Base-by-base conservation (phyloP, 1,140 invertebrate genomes). In the Saccostrea echinata region DNA sequence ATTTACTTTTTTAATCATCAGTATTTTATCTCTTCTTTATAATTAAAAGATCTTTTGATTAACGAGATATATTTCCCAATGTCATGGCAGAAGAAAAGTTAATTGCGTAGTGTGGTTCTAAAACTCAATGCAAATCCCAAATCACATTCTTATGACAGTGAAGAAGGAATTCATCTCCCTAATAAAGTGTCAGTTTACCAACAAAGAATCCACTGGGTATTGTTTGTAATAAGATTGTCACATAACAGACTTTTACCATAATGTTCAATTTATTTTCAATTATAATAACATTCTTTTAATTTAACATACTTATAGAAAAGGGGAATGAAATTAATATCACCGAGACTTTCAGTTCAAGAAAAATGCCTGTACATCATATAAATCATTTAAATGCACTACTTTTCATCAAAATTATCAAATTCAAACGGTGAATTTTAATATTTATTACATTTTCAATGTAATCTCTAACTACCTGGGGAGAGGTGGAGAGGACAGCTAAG, bases 221-320 rank as follows among this genome's bases (percentile, higher is more conserved):
- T 76, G 24, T 27, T 76, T 76, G 27, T 76, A 76, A 76, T 76
- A 76, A 76, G 27, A 76, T 64, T 76, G 68, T 76, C 68, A 76
- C 68, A 76, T 76, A 52, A 83, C 81, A 83, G 43, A 52, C 52
- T 51, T 83, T 53, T 52, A 33, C 24, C 35, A 8, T 51, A 83
- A 24, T 83, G 35, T 83, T 83, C 81, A 52, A 53, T 52, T 83
- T 83, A 51, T 52, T 52, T 51, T 51, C 52, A 53, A 83, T 83
- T 83, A 83, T n/a, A 13, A 24, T 21, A 83, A 16, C 35, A 33
- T n/a, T 43, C 51, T 53, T 30, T 52, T 24, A n/a, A 35, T 21
- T 51, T 24, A 35, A 83, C 18, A 18, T 53, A 51, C 8, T 24
- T 16, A 21, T 51, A n/a, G 12, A 35, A 83, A 9, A 27, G 52